These are phyloP conservation scores for Cyphomyrus plagiostoma DNA, from an alignment of 2,113 vertebrate species.

Conservation along the genomic window DNA sequence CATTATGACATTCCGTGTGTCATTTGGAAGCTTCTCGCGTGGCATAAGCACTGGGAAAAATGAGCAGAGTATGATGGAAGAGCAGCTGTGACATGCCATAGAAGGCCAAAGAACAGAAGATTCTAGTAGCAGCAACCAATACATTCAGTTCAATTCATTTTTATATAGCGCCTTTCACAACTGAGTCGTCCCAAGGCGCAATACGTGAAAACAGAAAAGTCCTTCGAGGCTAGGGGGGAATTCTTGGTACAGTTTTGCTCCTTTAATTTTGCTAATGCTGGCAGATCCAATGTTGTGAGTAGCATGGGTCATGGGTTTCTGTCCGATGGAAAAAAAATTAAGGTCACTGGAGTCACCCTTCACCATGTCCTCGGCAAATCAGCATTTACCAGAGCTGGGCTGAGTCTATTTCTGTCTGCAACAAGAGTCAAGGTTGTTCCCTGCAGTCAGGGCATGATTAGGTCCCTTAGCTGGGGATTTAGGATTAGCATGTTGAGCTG, in stretches of 20 bases:
- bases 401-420: not conserved
- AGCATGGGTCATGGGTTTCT: not conserved
- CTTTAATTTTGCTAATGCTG: not conserved
- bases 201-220: not conserved
- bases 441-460: not conserved
- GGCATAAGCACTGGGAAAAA: not conserved
- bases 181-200: not conserved
- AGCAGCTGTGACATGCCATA: not conserved
- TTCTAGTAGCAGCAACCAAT: not conserved
- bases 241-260: not conserved
- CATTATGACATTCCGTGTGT: not conserved
- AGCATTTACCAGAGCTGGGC: not conserved
- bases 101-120: not conserved
- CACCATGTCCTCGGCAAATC: not conserved
- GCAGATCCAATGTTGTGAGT: not conserved
- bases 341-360: not conserved
- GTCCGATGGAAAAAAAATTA: not conserved
- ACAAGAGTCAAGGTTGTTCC: not conserved
- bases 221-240: not conserved
- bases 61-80: not conserved
- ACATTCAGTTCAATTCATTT: no score
- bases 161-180: no score
- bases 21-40: not conserved
- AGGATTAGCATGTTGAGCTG: slow-evolving; percentile 2
- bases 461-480: slow-evolving; percentile 6